phyloP scores from a whole-genome alignment of 2,797 vertebrate genomes.

The Diplodus puntazzo region DNA sequence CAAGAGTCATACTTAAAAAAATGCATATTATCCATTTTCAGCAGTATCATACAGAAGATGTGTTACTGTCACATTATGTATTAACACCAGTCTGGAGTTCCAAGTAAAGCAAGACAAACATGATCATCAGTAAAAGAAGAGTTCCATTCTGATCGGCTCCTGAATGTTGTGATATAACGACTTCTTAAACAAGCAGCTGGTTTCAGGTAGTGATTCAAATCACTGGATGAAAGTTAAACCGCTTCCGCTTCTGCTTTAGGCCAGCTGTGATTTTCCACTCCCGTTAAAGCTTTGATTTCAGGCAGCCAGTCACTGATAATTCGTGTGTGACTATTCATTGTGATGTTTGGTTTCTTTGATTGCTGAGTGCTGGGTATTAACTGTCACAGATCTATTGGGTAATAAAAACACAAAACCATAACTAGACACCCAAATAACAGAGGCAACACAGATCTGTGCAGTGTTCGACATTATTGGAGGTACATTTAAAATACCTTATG shows the following conservation, averaged over 20 bases:
- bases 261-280: conserved; percentile 57
- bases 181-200: not conserved
- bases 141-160: not conserved
- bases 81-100: not conserved
- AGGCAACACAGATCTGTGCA: not conserved
- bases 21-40: no score
- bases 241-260: conserved; percentile 5
- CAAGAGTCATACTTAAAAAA: no score
- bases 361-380: conserved; percentile 1
- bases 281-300: conserved; percentile 6
- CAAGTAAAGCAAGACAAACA: not conserved
- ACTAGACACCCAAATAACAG: not conserved
- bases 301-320: conserved; percentile 16
- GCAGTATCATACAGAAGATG: not conserved
- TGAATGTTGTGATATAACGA: not conserved
- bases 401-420: conserved; percentile 1
- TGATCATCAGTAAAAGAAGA: not conserved
- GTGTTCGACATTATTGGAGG: not conserved
- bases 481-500: not conserved
- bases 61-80: not conserved
- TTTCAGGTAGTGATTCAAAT: conserved; percentile 8
- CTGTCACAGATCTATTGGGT: conserved; percentile 1
- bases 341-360: conserved; percentile 23
- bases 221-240: conserved; percentile 10
- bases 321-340: conserved; percentile 33